A percentile compares a stretch with the other conserved stretches of the same genome.
These are phyloP conservation scores for Fukomys damarensis DNA, from an alignment of 2,113 vertebrate genomes.

Conservation along the genomic window DNA sequence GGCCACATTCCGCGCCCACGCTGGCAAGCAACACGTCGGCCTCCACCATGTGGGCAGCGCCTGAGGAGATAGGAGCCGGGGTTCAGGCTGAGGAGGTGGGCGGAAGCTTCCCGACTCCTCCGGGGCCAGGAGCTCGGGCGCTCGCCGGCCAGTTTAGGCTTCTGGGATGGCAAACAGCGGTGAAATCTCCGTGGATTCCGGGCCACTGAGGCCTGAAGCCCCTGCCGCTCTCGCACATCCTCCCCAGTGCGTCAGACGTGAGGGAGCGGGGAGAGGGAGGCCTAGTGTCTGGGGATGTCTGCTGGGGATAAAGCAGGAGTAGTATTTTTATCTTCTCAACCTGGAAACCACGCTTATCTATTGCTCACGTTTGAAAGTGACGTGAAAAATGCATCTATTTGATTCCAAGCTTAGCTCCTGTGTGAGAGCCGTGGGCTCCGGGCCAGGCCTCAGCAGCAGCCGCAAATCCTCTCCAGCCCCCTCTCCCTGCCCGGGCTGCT, in stretches of 20 bases:
- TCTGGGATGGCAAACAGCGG: too few species aligned
- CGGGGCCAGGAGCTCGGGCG: too few species aligned
- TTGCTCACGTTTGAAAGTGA: background rate
- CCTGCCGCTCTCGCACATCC: background rate
- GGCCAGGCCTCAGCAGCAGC: background rate
- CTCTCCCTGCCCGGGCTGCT: background rate
- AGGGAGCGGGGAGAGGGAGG: background rate
- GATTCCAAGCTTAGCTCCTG: background rate
- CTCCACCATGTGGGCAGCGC: slow-evolving; percentile 94
- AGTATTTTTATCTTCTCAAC: slow-evolving; percentile 15
- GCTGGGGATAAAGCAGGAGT: background rate
- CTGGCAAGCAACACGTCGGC: slow-evolving; percentile 92
- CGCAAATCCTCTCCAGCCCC: background rate
- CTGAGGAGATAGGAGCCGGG: slow-evolving; percentile 80
- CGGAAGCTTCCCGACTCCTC: too few species aligned
- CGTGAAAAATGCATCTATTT: background rate
- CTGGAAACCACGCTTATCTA: too few species aligned
- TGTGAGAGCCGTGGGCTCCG: background rate
- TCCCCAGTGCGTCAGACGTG: background rate
- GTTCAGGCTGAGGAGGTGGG: background rate
- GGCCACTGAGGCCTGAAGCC: background rate
- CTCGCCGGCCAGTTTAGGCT: too few species aligned
- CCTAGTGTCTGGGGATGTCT: background rate
- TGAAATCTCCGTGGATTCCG: background rate
- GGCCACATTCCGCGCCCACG: slow-evolving; percentile 77